A percentile compares a stretch with the other conserved stretches of the same genome.
These are phyloP conservation scores for Otus scops DNA, from an alignment of 2,797 vertebrate species.

Conservation along the genomic window DNA sequence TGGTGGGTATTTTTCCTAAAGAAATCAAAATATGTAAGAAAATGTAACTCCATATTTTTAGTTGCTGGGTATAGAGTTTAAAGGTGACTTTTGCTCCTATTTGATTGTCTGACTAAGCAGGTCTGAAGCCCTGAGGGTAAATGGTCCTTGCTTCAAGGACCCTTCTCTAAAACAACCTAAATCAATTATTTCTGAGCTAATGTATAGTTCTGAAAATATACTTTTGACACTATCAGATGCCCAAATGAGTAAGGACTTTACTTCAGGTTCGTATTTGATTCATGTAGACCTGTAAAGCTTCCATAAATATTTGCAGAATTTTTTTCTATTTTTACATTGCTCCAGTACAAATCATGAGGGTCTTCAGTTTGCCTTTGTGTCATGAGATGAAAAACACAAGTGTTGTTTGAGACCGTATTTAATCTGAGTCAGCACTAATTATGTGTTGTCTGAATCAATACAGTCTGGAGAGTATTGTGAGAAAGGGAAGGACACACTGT, in stretches of 20 bases:
- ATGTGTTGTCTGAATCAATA: slow-evolving; percentile 43
- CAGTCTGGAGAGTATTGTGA: background rate
- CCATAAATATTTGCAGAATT: background rate
- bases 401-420: background rate
- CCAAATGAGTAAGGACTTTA: background rate
- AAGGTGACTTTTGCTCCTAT: background rate
- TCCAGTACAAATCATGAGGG: background rate
- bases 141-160: background rate
- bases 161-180: background rate
- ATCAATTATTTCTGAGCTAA: background rate
- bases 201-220: background rate
- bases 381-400: background rate
- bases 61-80: background rate
- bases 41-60: background rate
- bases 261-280: background rate
- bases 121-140: background rate
- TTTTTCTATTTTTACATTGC: background rate
- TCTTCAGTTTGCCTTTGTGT: background rate
- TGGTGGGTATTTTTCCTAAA: too few relatives aligned
- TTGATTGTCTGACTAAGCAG: background rate
- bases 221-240: background rate
- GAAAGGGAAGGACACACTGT: background rate
- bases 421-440: slow-evolving; percentile 38
- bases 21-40: background rate
- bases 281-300: background rate